Evolutionary conservation across 2,888 invertebrate genomes (phyloP).

Genomic region (Cantharis nigra): DNA sequence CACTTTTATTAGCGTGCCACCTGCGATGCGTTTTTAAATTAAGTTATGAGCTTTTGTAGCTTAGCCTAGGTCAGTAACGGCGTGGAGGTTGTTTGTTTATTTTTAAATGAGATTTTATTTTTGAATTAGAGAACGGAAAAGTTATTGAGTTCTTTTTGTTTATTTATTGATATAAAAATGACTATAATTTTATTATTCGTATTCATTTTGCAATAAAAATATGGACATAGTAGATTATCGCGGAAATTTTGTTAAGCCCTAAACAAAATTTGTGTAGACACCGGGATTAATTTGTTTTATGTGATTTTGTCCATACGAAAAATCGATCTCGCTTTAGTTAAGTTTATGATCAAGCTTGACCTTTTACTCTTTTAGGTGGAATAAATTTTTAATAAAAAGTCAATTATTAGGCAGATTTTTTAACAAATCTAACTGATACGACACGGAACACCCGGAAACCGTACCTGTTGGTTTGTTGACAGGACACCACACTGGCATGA

Average conservation of each 20-base stretch:
- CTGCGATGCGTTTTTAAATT: conserved; percentile 44
- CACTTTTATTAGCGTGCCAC: conserved; percentile 35
- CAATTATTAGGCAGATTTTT: conserved; percentile 1
- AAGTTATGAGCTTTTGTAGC: conserved; percentile 45
- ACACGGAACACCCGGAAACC: conserved; percentile 18
- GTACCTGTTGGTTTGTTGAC: conserved; percentile 43
- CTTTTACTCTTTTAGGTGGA: background rate
- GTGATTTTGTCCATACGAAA: conserved; percentile 16
- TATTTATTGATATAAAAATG: conserved; percentile 9
- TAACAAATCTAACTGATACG: background rate
- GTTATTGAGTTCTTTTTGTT: conserved; percentile 2
- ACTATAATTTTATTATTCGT: conserved; percentile 20
- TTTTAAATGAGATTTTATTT: background rate
- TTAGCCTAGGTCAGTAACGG: conserved; percentile 41
- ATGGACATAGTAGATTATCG: conserved; percentile 29
- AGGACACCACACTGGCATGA: conserved; percentile 27
- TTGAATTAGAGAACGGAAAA: background rate
- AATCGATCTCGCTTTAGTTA: conserved; percentile 7
- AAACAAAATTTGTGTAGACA: conserved; percentile 28
- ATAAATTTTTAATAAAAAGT: background rate
- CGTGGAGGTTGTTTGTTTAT: conserved; percentile 5
- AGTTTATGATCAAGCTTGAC: background rate
- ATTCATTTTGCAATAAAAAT: conserved; percentile 27
- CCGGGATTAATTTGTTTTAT: conserved; percentile 28
- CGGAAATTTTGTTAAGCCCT: conserved; percentile 24